Evolutionary conservation across 2,888 invertebrate species (phyloP), one percentile per base, ranked within the genome.

Genomic region (Eupithecia subfuscata): DNA sequence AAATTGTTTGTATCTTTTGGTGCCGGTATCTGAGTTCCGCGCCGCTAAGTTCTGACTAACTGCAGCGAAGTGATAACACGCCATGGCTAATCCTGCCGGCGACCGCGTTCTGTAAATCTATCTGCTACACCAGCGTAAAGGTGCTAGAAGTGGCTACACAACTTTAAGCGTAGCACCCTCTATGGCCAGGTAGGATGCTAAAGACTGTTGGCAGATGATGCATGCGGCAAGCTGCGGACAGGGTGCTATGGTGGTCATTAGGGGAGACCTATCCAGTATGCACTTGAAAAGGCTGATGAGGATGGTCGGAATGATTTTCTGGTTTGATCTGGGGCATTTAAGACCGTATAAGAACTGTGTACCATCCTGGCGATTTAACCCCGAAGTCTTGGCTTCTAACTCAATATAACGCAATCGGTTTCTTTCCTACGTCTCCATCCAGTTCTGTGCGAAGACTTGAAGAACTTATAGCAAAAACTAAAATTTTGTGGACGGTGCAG

Each of bases 11-110:
- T 67, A n/a, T 64, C 30, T 34, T 40, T 40, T 68, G 14, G 68
- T 22, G 22, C 22, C 68, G 11, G 56, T 77, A 74, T 79, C 74
- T 71, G 63, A 77, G 69, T 77, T 73, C 75, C 71, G 73, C 69
- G 77, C 78, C 76, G 78, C 77, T 82, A 85, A 88, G 87, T 88
- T 90, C 84, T 80, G 82, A 81, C 84, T 87, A 89, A 91, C 93
- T 92, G 93, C 91, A 91, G 78, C 85, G 84, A 83, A 83, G 87
- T 88, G 92, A 92, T 92, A 92, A 89, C 91, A 88, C 86, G 85
- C 84, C 85, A 79, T 82, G 85, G 84, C 88, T 91, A 91, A 92
- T 91, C 91, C 91, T 78, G 84, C 84, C 82, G 86, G 84, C 87
- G 89, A 88, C 88, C 87, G 85, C 85, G 84, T 86, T 83, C 80